A percentile compares a stretch with the other conserved stretches of the same genome.
These are phyloP conservation scores for Beroe ovata DNA, from an alignment of 37 sponge, comb jelly and placozoan genomes.

Conservation along the genomic window DNA sequence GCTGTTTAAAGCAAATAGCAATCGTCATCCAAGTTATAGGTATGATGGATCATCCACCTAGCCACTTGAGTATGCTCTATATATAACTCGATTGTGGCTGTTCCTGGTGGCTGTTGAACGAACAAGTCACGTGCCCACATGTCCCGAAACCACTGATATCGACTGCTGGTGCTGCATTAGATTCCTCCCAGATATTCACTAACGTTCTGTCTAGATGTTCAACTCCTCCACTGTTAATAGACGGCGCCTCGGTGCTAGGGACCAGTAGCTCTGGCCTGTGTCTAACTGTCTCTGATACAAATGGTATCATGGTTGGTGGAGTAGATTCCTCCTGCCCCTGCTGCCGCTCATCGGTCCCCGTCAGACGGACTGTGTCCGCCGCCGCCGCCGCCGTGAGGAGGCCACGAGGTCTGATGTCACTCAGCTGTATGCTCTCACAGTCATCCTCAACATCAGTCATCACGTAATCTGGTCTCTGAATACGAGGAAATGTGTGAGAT, in stretches of 20 bases:
- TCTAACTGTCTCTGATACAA: not conserved
- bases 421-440: not conserved
- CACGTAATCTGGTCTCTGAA: constrained; percentile 20
- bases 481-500: not conserved
- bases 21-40: no score
- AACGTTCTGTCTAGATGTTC: not conserved
- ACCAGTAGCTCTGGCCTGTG: not conserved
- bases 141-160: not conserved
- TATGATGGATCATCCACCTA: not conserved
- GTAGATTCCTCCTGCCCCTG: no score
- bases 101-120: not conserved
- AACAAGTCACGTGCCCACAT: constrained; percentile 35
- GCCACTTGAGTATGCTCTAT: not conserved
- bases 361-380: not conserved
- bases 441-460: constrained; percentile 50
- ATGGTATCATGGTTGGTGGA: not conserved
- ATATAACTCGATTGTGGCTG: no score
- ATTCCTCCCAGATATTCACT: no score
- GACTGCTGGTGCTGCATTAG: not conserved
- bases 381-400: not conserved
- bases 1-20: no score
- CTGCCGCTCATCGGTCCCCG: not conserved
- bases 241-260: not conserved
- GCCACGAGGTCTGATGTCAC: not conserved
- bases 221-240: not conserved